These are phyloP conservation scores for Spinus pinus DNA, from an alignment of 2,797 vertebrate genomes.

Conservation along the genomic window DNA sequence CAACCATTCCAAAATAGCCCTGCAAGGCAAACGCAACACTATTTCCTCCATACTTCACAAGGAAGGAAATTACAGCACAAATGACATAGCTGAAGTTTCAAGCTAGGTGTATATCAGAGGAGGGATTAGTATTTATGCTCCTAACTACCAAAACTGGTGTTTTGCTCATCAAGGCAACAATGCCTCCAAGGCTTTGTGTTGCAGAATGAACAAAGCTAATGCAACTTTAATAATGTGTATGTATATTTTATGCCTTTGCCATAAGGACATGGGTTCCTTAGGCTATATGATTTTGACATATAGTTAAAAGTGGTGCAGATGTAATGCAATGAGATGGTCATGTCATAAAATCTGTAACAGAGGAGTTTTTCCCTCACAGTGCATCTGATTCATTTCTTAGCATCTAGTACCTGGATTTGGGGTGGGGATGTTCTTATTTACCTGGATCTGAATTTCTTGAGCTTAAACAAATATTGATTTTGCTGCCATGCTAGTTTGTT, in stretches of 20 bases:
- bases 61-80: not conserved
- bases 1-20: not conserved
- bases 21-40: not conserved
- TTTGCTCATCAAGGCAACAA: constrained; percentile 29
- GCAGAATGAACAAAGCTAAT: constrained; percentile 40
- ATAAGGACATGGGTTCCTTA: constrained; percentile 22
- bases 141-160: not conserved
- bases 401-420: not conserved
- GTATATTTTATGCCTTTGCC: constrained; percentile 42
- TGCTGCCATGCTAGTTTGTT: not conserved
- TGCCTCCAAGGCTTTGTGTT: constrained; percentile 14
- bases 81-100: not conserved
- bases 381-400: not conserved
- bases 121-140: not conserved
- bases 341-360: not conserved
- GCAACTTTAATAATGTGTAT: constrained; percentile 50
- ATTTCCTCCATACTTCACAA: not conserved
- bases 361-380: not conserved
- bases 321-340: not conserved
- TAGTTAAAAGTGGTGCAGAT: not conserved
- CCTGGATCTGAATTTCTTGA: not conserved
- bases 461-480: not conserved
- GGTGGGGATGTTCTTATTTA: not conserved
- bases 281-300: constrained; percentile 24
- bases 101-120: not conserved